Conservation (phyloP, 1,140 invertebrate genomes). For the Megalopta genalis region DNA sequence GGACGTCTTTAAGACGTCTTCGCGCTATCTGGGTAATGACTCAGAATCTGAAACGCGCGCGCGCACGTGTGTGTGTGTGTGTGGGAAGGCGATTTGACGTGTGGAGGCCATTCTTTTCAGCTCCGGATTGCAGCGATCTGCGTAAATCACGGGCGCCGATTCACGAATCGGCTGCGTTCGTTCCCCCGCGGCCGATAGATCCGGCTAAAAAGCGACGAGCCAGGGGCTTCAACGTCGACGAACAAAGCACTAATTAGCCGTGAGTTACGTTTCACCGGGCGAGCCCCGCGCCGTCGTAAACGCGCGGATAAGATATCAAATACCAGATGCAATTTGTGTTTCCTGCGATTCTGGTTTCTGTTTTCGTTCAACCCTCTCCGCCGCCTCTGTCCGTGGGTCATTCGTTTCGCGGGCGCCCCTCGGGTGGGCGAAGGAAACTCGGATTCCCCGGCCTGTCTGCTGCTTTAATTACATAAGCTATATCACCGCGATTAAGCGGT, state of each 20-base stretch:
- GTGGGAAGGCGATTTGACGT: too few relatives aligned
- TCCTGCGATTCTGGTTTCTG: conserved; percentile 2
- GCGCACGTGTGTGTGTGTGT: too few relatives aligned
- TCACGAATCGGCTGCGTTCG: too few relatives aligned
- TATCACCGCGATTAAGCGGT: conserved; percentile 16
- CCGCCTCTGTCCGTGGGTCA: too few relatives aligned
- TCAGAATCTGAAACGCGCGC: too few relatives aligned
- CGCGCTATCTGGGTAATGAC: too few relatives aligned
- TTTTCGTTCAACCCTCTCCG: not conserved
- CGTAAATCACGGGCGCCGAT: too few relatives aligned
- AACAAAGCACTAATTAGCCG: conserved; percentile 11
- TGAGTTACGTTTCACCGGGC: not conserved
- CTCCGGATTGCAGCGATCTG: too few relatives aligned
- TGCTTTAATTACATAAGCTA: conserved; percentile 23
- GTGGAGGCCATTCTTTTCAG: too few relatives aligned
- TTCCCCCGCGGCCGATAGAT: not conserved
- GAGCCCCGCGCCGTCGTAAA: not conserved
- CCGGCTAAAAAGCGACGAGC: not conserved
- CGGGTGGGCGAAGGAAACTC: not conserved
- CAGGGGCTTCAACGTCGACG: not conserved
- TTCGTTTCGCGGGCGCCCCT: too few relatives aligned
- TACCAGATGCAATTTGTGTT: conserved; percentile 23
- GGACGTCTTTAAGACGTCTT: too few relatives aligned
- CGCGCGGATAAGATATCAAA: conserved; percentile 24
- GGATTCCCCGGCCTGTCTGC: not conserved